Evolutionary conservation across 2,113 vertebrate genomes (phyloP).

Genomic region (Canis aureus): DNA sequence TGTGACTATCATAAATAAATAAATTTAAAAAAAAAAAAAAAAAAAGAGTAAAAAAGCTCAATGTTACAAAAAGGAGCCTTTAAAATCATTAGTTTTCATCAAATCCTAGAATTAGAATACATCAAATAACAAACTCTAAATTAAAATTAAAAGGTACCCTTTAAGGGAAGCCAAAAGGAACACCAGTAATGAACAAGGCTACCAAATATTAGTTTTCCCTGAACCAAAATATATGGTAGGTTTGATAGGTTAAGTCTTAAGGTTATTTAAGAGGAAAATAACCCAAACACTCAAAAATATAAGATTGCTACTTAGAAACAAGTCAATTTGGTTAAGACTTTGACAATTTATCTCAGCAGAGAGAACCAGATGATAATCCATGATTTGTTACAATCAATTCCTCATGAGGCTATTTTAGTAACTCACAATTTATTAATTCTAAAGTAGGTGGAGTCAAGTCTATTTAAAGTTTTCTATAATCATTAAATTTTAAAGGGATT

Average conservation of each 20-base stretch:
- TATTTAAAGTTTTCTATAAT: background rate
- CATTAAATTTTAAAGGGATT: background rate
- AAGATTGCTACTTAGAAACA: background rate
- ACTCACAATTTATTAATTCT: background rate
- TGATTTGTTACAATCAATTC: background rate
- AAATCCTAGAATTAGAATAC: background rate
- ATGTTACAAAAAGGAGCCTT: background rate
- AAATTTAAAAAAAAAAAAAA: no score
- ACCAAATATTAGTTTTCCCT: background rate
- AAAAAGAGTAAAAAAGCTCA: background rate
- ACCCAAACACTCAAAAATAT: background rate
- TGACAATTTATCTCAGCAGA: background rate
- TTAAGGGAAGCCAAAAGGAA: background rate
- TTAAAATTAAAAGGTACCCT: background rate
- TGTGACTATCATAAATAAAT: no score
- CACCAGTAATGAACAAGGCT: background rate
- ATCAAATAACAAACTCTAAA: background rate
- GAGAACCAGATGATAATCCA: background rate
- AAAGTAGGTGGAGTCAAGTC: background rate
- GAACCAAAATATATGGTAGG: background rate
- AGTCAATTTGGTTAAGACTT: background rate
- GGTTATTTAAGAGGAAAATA: background rate
- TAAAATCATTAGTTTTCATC: background rate
- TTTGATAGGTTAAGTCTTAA: background rate
- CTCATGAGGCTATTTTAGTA: background rate